Base-by-base conservation (phyloP, 2,888 invertebrate genomes). In the Tanypteryx hageni region DNA sequence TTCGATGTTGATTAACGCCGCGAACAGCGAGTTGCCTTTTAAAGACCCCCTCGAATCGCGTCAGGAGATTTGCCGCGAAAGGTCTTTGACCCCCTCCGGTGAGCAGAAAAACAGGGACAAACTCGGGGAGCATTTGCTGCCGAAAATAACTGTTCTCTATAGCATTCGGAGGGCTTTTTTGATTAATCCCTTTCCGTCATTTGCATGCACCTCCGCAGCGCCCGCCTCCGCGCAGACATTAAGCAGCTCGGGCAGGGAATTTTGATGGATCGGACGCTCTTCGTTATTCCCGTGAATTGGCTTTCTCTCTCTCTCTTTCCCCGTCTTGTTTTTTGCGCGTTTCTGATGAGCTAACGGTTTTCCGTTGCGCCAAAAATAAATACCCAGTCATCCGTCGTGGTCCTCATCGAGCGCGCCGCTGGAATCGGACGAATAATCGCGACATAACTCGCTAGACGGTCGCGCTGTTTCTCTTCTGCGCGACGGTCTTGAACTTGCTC, bases 401-500 rank as follows among this genome's bases (percentile, higher is more conserved):
- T 14, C 64, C 64, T 3, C 64, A 0, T n/a, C 16, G 64, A 64
- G n/a, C 16, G 8, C 64, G 64, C 64, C 64, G 64, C 64, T 0
- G 16, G 8, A 64, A 0, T 16, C 64, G 64, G 14, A 14, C 11
- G 18, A 64, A 16, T n/a, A 10, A 11, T 22, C n/a, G 68, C 22
- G 68, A 68, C 68, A 68, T 68, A 16, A 5, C 22, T 68, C 68
- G 10, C n/a, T 0, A 22, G 68, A 11, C 68, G 61, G 58, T 22
- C 59, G 27, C 59, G 57, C 16, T 83, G 56, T n/a, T 61, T 61
- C 14, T n/a, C 86, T 10, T 59, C 27, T 16, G 22, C 31, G 59
- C 86, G 58, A 16, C 61, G 61, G 86, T 86, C 61, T 86, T 86
- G 61, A 86, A 86, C 86, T 86, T 86, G 86, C 61, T 56, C 16